Evolutionary conservation across 2,797 vertebrate species (phyloP), one percentile per base, ranked within the genome.

Genomic region (Cyclopterus lumpus): DNA sequence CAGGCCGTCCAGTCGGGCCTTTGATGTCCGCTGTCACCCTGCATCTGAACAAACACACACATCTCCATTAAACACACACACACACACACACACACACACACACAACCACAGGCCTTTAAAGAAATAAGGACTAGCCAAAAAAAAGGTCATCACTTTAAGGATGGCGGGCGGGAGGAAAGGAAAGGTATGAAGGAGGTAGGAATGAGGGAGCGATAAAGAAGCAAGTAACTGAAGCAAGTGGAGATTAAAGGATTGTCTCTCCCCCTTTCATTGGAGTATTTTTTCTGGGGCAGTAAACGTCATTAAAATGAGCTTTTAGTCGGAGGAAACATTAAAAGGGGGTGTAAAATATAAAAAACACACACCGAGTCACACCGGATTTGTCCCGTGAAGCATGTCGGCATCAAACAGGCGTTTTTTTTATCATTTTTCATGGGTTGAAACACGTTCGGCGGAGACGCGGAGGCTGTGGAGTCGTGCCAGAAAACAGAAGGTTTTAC

Each of bases 21-120:
- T 74, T 81, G 67, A 71, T 77, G 78, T 78, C 63, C 60, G 46
- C 71, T 48, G 34, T 81, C 75, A 79, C 68, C 40, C 77, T 68
- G 60, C 84, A 83, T 86, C 87, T 83, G 85, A 84, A 82, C 76
- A 85, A 80, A 89, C 80, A 83, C 67, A 83, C 67, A 49, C 51
- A 10, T 24, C 42, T 59, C 14, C 36, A 14, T 68, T 32, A 51
- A 1, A 62, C 38, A 75, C 36, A 59, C 60, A 64, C 28, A 75
- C 57, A 68, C 48, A 24, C 49, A 51, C n/a, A 69, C 51, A 38
- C 40, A 40, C 62, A 58, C 71, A 46, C 36, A 49, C 55, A 70
- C 55, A 42, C 32, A 34, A n/a, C n/a, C n/a, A n/a, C n/a, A 28
- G 26, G 26, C 4, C 26, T 28, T 28, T 28, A 4, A 28, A 28